A percentile compares a stretch with the other conserved stretches of the same genome.
phyloP scores from a whole-genome alignment of 2,113 vertebrate genomes.

The Hucho hucho region DNA sequence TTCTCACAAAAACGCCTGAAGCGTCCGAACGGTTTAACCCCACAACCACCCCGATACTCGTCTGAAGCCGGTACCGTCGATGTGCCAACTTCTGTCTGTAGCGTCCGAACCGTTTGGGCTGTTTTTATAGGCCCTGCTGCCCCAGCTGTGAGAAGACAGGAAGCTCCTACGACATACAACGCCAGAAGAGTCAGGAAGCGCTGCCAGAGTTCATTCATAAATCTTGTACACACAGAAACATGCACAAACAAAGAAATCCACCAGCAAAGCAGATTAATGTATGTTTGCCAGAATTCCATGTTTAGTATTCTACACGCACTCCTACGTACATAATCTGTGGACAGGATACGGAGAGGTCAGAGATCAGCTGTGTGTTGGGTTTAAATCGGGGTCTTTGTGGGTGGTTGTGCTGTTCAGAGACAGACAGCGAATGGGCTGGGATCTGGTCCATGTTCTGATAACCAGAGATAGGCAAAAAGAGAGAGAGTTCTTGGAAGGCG shows the following conservation, averaged over 20 bases:
- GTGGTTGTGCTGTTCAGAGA: slow-evolving; percentile 16
- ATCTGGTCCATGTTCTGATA: slow-evolving; percentile 35
- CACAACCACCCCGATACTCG: too few species aligned
- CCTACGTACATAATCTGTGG: slow-evolving; percentile 30
- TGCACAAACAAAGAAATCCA: slow-evolving; percentile 13
- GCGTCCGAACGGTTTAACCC: too few species aligned
- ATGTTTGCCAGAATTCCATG: background rate
- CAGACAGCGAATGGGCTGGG: slow-evolving; percentile 21
- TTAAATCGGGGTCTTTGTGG: slow-evolving; percentile 27
- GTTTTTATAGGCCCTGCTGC: slow-evolving; percentile 46
- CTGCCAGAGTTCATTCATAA: slow-evolving; percentile 63
- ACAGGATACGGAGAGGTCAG: slow-evolving; percentile 49
- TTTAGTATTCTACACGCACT: background rate
- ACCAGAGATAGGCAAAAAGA: background rate
- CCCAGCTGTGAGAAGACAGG: slow-evolving; percentile 59
- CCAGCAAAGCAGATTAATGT: slow-evolving; percentile 11
- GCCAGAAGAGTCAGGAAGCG: slow-evolving; percentile 50
- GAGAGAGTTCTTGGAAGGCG: slow-evolving; percentile 31
- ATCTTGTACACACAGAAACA: slow-evolving; percentile 35
- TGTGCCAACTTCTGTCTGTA: background rate
- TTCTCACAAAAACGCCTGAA: too few species aligned
- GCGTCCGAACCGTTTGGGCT: slow-evolving; percentile 21
- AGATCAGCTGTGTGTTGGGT: slow-evolving; percentile 27
- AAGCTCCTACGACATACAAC: slow-evolving; percentile 53
- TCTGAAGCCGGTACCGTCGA: too few species aligned